Percentiles rank a stretch among this genome's conserved stretches.
Evolutionary conservation across 2,113 vertebrate species (phyloP).

Genomic region (Talpa occidentalis): DNA sequence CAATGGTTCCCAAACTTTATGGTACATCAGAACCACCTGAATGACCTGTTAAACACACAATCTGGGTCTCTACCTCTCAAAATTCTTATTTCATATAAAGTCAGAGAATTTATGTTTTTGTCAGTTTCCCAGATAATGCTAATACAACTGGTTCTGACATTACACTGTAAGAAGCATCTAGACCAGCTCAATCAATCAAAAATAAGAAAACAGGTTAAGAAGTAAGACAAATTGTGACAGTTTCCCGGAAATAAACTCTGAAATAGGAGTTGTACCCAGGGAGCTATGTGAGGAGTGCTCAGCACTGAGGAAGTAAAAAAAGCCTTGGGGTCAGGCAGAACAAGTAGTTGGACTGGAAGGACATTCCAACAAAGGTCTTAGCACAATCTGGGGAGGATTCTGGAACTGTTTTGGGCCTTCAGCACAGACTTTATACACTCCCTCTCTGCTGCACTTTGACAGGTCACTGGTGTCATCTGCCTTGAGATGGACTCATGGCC

Average conservation of each 20-base stretch:
- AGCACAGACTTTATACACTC: not conserved
- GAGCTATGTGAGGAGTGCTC: not conserved
- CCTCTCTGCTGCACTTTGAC: not conserved
- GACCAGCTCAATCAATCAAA: not conserved
- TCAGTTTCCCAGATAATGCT: not conserved
- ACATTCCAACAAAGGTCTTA: not conserved
- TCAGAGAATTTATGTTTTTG: not conserved
- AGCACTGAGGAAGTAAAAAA: not conserved
- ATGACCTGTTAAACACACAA: not conserved
- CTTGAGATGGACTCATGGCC: not conserved
- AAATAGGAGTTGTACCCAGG: not conserved
- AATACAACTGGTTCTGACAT: accelerated
- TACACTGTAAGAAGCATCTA: not conserved
- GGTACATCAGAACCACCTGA: not conserved
- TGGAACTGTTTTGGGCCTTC: not conserved
- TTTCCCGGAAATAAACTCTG: not conserved
- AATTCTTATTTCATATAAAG: not conserved
- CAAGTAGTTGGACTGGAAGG: not conserved
- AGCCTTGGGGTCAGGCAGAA: not conserved
- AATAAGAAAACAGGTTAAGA: not conserved
- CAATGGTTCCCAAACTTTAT: not conserved
- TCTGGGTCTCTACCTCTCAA: too few species aligned
- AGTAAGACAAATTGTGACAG: not conserved
- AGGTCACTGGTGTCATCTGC: not conserved
- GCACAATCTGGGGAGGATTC: not conserved